phyloP scores from a whole-genome alignment of 2,797 vertebrate species.

The Melanogrammus aeglefinus region DNA sequence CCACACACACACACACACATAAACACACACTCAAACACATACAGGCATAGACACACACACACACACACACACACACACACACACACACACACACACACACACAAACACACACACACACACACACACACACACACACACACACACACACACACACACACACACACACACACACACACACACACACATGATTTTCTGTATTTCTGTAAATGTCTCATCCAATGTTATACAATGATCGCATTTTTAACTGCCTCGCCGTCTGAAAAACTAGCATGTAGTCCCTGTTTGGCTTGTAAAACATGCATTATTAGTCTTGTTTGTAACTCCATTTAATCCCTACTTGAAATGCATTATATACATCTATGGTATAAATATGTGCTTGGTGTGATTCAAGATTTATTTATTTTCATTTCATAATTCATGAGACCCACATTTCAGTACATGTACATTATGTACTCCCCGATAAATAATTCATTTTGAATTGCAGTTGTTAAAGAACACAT shows the following conservation, averaged over 20 bases:
- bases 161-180: not conserved
- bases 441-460: not conserved
- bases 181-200: not conserved
- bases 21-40: not conserved
- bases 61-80: not conserved
- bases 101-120: not conserved
- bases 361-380: not conserved
- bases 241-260: not conserved
- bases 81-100: not conserved
- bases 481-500: constrained; percentile 5
- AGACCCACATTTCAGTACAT: not conserved
- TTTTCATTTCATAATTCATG: not conserved
- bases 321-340: not conserved
- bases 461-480: constrained; percentile 7
- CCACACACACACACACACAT: constrained; percentile 14
- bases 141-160: not conserved
- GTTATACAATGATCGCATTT: not conserved
- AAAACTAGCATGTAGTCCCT: too few species aligned
- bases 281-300: not conserved
- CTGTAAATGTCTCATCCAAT: not conserved
- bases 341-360: not conserved
- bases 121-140: not conserved
- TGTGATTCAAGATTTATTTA: not conserved
- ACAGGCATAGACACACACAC: not conserved
- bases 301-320: too few species aligned